Evolutionary conservation across 2,888 invertebrate genomes (phyloP).

Genomic region (Lepidochrysops patricia): DNA sequence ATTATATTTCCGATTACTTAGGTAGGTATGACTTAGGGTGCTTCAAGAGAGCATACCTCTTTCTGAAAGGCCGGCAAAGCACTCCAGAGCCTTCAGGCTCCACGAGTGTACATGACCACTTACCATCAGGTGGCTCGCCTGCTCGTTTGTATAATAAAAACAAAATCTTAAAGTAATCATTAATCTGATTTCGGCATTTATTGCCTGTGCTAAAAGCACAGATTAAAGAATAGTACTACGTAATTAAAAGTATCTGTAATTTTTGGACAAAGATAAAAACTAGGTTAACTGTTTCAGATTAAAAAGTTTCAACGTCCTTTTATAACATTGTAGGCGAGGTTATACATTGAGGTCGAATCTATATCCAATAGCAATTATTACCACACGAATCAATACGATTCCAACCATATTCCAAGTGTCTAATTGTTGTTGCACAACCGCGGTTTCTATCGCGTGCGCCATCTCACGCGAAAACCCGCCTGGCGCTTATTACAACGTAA

Average conservation of each 20-base stretch:
- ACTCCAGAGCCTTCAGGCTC: too few relatives aligned
- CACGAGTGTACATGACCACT: too few relatives aligned
- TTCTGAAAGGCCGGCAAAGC: too few relatives aligned
- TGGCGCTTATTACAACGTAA: neutral
- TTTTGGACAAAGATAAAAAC: neutral
- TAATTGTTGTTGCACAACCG: neutral
- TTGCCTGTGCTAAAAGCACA: too few relatives aligned
- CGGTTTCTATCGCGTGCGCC: slow-evolving; percentile 6
- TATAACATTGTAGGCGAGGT: neutral
- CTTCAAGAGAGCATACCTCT: too few relatives aligned
- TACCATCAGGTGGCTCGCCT: too few relatives aligned
- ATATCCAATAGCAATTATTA: neutral
- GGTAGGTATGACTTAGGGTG: too few relatives aligned
- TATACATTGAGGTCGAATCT: neutral
- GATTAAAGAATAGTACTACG: neutral
- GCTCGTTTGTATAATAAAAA: too few relatives aligned
- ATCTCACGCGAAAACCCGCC: neutral
- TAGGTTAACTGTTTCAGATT: too few relatives aligned
- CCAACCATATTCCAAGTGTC: neutral
- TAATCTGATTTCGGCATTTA: too few relatives aligned
- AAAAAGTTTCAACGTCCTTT: neutral
- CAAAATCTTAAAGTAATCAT: too few relatives aligned
- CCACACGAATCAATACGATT: slow-evolving; percentile 5
- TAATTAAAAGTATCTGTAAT: neutral
- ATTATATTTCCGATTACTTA: too few relatives aligned